Base-by-base conservation (phyloP, 2,888 invertebrate genomes). In the Poecilus cupreus region DNA sequence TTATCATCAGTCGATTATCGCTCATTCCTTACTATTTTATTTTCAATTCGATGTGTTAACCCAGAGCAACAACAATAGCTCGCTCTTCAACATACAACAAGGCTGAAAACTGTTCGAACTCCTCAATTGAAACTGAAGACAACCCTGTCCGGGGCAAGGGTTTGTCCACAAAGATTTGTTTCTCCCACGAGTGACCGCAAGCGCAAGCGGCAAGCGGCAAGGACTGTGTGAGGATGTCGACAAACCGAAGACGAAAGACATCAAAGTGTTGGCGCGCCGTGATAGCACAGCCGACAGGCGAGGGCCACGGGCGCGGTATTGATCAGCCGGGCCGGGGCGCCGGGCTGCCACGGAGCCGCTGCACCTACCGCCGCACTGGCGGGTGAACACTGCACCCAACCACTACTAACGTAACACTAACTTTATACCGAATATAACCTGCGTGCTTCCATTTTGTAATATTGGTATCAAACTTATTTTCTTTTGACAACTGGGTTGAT, bases 221-320 rank as follows among this genome's bases (percentile, higher is more conserved):
- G 6, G 32, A 32, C 5, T 5, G 6, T 16, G 18, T 57, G 8
- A 20, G 16, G 57, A 60, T 60, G 60, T 60, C 60, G 60, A 60
- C 60, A 13, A 60, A 60, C 22, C 26, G 60, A 60, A 60, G 13
- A 10, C 54, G 20, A 54, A 54, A 54, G 26, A 60, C 60, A 60
- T 22, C 24, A 60, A 60, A 60, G 60, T 60, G 60, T 26, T 60
- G 20, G 8, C 57, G 60, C 60, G 60, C 22, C 26, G 20, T 22
- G 54, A 54, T 20, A 54, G 16, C 18, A 22, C 22, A 32, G 32
- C 32, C 16, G 4, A 24, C 57, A 20, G 20, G 16, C 18, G 18
- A 11, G 18, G 11, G 22, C 57, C 57, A 57, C 57, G 11, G 20
- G 57, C 60, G 60, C 13, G 26, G 18, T 60, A 60, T 60, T 60